Evolutionary conservation across 1,140 invertebrate genomes (phyloP).

Genomic region (Drosophila pachea): DNA sequence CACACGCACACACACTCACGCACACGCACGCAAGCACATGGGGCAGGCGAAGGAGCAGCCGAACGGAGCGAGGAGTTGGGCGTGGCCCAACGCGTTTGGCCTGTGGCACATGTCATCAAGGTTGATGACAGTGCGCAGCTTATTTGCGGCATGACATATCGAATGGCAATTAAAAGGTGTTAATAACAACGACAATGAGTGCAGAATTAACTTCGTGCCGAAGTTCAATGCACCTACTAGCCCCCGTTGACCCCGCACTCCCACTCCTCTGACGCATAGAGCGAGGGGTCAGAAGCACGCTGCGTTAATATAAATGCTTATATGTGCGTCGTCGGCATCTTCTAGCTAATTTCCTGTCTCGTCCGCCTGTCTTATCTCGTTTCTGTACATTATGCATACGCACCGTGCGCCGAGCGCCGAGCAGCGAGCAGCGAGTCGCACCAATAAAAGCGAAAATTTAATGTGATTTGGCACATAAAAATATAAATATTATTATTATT

Average conservation of each 20-base stretch:
- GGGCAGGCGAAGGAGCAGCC: not conserved
- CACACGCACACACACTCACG: slow-evolving; percentile 24
- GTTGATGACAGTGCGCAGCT: slow-evolving; percentile 62
- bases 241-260: not conserved
- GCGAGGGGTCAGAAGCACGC: slow-evolving; percentile 23
- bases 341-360: slow-evolving; percentile 69
- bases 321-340: not conserved
- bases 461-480: slow-evolving; percentile 73
- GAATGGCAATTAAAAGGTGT: slow-evolving; percentile 73
- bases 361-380: slow-evolving; percentile 65
- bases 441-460: slow-evolving; percentile 71
- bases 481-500: slow-evolving; percentile 69
- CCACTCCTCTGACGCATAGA: not conserved
- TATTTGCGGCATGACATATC: slow-evolving; percentile 51
- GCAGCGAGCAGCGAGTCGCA: not conserved
- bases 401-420: slow-evolving; percentile 32
- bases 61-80: not conserved
- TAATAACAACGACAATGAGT: slow-evolving; percentile 37
- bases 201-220: slow-evolving; percentile 49
- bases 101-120: slow-evolving; percentile 32
- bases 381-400: slow-evolving; percentile 74
- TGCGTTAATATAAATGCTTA: slow-evolving; percentile 3
- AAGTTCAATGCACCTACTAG: slow-evolving; percentile 44
- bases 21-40: not conserved
- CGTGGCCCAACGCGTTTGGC: slow-evolving; percentile 3